Evolutionary conservation across 2,797 vertebrate genomes (phyloP), one percentile per base, ranked within the genome.

Genomic region (Emydoidea blandingii): DNA sequence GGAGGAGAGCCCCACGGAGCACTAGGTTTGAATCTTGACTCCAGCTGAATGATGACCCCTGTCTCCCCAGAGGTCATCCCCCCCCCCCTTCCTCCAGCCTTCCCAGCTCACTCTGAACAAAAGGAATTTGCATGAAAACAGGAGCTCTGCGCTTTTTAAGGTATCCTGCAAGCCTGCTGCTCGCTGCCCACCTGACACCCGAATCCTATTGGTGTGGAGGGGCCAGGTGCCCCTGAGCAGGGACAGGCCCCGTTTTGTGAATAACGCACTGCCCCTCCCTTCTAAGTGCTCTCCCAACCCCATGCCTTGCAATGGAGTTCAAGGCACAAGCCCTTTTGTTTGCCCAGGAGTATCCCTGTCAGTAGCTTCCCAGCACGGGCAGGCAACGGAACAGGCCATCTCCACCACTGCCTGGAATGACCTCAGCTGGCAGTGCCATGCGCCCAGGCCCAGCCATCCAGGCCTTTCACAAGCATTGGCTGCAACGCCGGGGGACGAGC

Each of bases 381-480:
- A 37, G 34, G 34, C 34, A 21, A n/a, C n/a, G 21, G 68, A 72
- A 5, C 37, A 41, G 68, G 37, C 68, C 37, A 23, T 41, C 68
- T 41, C 37, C n/a, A 37, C 2, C 34, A 5, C 34, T n/a, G 34
- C 15, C 18, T 37, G 62, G 34, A 68, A 68, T 21, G 34, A 37
- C 16, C 62, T 19, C 34, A 16, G 29, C 31, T 16, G 6, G 3
- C 59, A 16, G 14, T 14, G 29, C 57, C 56, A 14, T 6, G 15
- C 8, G 8, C 8, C 16, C 62, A 59, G 15, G 15, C 34, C 9
- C 65, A 37, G n/a, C n/a, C 65, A 37, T 18, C 18, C 65, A 5
- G 19, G n/a, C n/a, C 94, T 96, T 95, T 95, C 95, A 92, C 90
- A 95, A 93, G 96, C 94, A 93, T 83, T 91, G 96, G 94, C 94